phyloP scores from a whole-genome alignment of 2,113 vertebrate genomes.

The Notarius quadriscutis region DNA sequence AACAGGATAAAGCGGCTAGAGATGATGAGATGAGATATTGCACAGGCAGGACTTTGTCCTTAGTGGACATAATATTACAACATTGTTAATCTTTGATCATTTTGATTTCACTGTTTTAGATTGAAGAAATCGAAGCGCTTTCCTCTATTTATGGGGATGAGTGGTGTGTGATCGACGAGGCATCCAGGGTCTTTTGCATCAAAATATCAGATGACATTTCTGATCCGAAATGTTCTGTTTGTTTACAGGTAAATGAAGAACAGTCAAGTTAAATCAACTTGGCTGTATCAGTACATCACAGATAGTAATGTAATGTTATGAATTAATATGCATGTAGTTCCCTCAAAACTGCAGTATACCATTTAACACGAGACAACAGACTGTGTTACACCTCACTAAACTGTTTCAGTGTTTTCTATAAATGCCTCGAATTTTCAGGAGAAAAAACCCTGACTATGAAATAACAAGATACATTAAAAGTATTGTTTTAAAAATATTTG shows the following conservation, averaged over 20 bases:
- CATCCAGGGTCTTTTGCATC: slow-evolving; percentile 91
- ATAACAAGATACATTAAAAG: background rate
- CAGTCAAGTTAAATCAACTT: no score
- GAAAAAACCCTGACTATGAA: background rate
- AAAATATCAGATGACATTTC: slow-evolving; percentile 80
- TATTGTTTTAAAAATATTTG: background rate
- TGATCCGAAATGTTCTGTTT: slow-evolving; percentile 81
- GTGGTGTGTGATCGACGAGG: slow-evolving; percentile 93
- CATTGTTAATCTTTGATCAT: background rate
- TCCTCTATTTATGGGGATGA: slow-evolving; percentile 95
- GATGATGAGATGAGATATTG: no score
- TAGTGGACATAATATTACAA: no score
- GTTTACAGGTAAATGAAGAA: slow-evolving; percentile 83
- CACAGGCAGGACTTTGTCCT: no score
- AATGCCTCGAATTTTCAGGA: no score
- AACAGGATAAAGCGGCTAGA: no score
- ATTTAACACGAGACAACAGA: background rate
- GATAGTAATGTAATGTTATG: background rate
- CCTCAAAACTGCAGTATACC: background rate
- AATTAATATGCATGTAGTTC: background rate
- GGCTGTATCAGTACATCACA: background rate
- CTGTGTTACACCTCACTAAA: background rate
- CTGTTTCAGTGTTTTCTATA: no score
- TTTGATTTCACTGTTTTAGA: slow-evolving; percentile 65
- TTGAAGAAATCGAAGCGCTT: slow-evolving; percentile 95